phyloP scores from a whole-genome alignment of 1,140 invertebrate genomes.

The Fopius arisanus region DNA sequence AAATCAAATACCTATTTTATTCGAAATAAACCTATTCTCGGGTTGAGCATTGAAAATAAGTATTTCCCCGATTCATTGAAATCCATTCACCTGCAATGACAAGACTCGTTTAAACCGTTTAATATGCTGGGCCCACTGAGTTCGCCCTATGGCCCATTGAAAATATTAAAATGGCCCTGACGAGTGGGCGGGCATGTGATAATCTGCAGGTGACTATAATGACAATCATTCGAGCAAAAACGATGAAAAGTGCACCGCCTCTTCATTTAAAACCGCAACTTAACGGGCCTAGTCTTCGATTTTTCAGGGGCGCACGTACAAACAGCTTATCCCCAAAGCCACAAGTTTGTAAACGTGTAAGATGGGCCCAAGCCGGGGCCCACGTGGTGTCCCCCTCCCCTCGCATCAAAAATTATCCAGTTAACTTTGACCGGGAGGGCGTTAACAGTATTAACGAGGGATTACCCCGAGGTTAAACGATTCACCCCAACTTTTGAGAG shows the following conservation, averaged over 20 bases:
- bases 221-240: conserved; percentile 46
- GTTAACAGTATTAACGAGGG: not conserved
- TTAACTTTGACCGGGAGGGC: conserved; percentile 50
- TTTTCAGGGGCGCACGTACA: conserved; percentile 23
- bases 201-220: conserved; percentile 54
- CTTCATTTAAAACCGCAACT: not conserved
- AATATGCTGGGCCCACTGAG: too few relatives aligned
- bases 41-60: too few relatives aligned
- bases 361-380: conserved; percentile 36
- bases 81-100: too few relatives aligned
- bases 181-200: conserved; percentile 51
- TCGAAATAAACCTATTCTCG: too few relatives aligned
- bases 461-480: not conserved
- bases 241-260: not conserved
- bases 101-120: too few relatives aligned
- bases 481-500: not conserved
- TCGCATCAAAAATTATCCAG: conserved; percentile 51
- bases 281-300: not conserved
- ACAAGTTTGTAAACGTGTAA: conserved; percentile 55
- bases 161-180: conserved; percentile 25
- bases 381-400: conserved; percentile 10
- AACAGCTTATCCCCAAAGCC: conserved; percentile 46
- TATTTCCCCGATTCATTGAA: too few relatives aligned
- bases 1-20: too few relatives aligned
- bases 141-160: not conserved